phyloP scores from a whole-genome alignment of 2,888 invertebrate species.

The Drosophila meridiana region DNA sequence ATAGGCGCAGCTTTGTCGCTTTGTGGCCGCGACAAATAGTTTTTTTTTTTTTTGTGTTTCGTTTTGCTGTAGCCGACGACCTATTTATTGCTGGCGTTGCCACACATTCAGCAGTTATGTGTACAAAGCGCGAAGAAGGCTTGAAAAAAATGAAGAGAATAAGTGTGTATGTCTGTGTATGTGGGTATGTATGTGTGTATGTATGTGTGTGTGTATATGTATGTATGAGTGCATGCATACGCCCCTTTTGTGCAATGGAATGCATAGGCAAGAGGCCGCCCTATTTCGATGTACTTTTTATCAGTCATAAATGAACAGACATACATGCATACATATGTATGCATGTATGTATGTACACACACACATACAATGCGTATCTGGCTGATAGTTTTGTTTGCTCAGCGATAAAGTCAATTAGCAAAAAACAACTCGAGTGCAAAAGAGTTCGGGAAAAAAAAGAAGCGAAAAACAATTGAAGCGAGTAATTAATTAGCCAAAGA shows the following conservation, averaged over 20 bases:
- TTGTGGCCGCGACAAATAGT: conserved; percentile 51
- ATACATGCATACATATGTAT: neutral
- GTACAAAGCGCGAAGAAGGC: conserved; percentile 1
- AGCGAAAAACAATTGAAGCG: conserved; percentile 8
- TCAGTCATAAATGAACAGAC: conserved; percentile 1
- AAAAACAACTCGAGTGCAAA: conserved; percentile 65
- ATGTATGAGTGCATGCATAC: neutral
- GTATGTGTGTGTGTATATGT: neutral
- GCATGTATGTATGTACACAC: neutral
- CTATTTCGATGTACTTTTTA: conserved; percentile 5
- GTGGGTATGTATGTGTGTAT: neutral
- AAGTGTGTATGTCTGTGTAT: neutral
- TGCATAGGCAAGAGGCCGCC: conserved; percentile 20
- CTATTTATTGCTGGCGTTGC: conserved; percentile 63
- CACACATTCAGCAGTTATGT: conserved; percentile 44
- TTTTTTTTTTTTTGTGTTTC: conserved; percentile 17
- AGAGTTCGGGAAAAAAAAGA: conserved; percentile 6
- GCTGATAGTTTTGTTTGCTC: conserved; percentile 77
- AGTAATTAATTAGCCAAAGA: conserved; percentile 67
- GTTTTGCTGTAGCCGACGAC: conserved; percentile 59
- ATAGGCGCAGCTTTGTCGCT: conserved; percentile 40
- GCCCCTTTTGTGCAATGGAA: conserved; percentile 40
- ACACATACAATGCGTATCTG: conserved; percentile 13
- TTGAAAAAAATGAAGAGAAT: neutral
- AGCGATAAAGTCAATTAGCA: conserved; percentile 77